phyloP scores from a whole-genome alignment of 2,113 vertebrate genomes.

The Gnathochromis pfefferi region DNA sequence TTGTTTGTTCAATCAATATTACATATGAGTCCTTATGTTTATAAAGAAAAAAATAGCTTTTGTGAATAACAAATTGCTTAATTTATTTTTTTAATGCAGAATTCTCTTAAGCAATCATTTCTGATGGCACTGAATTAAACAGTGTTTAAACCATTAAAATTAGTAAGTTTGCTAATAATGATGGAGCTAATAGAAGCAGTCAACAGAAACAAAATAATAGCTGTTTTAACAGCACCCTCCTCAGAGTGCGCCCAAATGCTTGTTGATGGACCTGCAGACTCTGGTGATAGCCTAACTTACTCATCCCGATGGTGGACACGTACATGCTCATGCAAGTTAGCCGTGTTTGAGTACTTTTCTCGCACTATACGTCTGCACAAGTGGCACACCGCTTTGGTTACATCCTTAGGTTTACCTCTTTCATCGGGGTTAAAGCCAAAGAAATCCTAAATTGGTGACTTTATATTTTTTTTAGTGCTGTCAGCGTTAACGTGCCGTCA shows the following conservation, averaged over 20 bases:
- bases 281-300: background rate
- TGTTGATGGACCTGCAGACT: background rate
- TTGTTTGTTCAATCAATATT: background rate
- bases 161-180: background rate
- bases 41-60: background rate
- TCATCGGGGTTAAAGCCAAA: background rate
- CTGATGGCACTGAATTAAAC: background rate
- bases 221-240: background rate
- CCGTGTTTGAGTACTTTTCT: background rate
- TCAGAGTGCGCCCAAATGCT: background rate
- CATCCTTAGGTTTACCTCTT: background rate
- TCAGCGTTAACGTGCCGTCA: fast-evolving
- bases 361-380: background rate
- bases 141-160: background rate
- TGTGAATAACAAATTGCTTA: background rate
- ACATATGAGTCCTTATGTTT: background rate
- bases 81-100: background rate
- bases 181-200: background rate
- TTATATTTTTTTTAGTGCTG: background rate
- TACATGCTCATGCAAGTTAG: background rate
- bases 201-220: background rate
- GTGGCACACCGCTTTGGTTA: background rate
- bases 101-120: background rate
- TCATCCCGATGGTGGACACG: background rate
- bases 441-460: background rate